Evolutionary conservation across 1,140 invertebrate species (phyloP), one percentile per base, ranked within the genome.

Genomic region (Asbolus verrucosus): DNA sequence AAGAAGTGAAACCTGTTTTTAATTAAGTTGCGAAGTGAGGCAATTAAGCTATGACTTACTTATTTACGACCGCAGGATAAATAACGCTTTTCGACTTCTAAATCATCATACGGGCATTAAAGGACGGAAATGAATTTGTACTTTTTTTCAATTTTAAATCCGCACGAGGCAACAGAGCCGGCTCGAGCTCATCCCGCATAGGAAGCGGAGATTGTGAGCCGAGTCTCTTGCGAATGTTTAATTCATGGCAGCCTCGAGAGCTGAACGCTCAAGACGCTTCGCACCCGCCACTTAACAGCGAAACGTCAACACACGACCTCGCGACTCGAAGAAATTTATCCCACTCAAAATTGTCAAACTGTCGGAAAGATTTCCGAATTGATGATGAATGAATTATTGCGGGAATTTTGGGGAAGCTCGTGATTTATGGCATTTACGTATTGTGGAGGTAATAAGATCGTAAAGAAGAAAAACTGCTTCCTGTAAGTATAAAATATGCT

Each of bases 401-500:
- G 33, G 5, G 33, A 36, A 11, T 36, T 6, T 11, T n/a, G 5
- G 6, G 33, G 2, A 24, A 54, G 27, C 21, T 14, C n/a, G n/a
- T 21, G 43, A 50, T 50, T 50, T 50, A 50, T 50, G 43, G 19
- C 16, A n/a, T 50, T 50, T 50, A 18, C 16, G 46, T 14, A 36
- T 36, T 36, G 33, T 59, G 43, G n/a, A 46, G 39, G 65, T 36
- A 67, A 67, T 54, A 41, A 67, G 27, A 21, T 8, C 21, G 31
- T 38, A 59, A 70, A 63, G 38, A 70, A 70, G 33, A 71, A 39
- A 50, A 67, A 71, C 18, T 31, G 33, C 70, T 66, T 60, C 6
- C 38, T 41, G 13, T 60, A 50, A 63, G 65, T 24, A 66, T 71
- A 67, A 71, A 71, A 71, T 67, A 71, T 59, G 63, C 27, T 39